Evolutionary conservation across 2,888 invertebrate species (phyloP).

Genomic region (Orgyia antiqua): DNA sequence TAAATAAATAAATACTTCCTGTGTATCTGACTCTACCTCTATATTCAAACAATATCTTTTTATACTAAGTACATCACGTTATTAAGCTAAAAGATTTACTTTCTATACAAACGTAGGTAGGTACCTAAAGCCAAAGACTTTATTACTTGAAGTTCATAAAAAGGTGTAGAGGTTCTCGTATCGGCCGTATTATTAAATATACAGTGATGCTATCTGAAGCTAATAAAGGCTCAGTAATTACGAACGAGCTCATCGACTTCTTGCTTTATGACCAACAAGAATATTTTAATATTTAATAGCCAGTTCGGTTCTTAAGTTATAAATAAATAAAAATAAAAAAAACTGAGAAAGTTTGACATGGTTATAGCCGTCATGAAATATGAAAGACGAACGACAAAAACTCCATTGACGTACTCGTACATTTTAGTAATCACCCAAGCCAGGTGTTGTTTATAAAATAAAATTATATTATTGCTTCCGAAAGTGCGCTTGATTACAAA

Average conservation of each 20-base stretch:
- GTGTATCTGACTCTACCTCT: no score
- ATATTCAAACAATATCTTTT: no score
- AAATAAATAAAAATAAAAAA: slow-evolving; percentile 17
- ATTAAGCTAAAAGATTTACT: no score
- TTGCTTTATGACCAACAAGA: slow-evolving; percentile 41
- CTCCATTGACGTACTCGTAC: slow-evolving; percentile 20
- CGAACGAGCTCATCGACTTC: slow-evolving; percentile 40
- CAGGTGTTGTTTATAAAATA: slow-evolving; percentile 46
- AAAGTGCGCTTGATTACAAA: slow-evolving; percentile 29
- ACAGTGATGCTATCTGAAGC: slow-evolving; percentile 44
- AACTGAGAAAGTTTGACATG: slow-evolving; percentile 30
- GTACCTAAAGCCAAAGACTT: no score
- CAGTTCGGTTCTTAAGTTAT: slow-evolving; percentile 26
- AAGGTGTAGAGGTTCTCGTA: slow-evolving; percentile 36
- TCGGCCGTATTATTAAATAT: slow-evolving; percentile 40
- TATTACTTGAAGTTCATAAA: slow-evolving; percentile 38
- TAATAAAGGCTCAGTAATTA: slow-evolving; percentile 54
- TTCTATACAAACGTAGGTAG: no score
- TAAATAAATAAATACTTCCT: no score
- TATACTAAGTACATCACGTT: no score
- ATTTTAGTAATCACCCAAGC: slow-evolving; percentile 33
- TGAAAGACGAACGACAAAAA: slow-evolving; percentile 31
- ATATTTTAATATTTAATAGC: slow-evolving; percentile 46
- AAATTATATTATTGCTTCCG: slow-evolving; percentile 36
- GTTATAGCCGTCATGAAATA: slow-evolving; percentile 32